phyloP scores from a whole-genome alignment of 2,113 vertebrate genomes.

The Octodon degus region DNA sequence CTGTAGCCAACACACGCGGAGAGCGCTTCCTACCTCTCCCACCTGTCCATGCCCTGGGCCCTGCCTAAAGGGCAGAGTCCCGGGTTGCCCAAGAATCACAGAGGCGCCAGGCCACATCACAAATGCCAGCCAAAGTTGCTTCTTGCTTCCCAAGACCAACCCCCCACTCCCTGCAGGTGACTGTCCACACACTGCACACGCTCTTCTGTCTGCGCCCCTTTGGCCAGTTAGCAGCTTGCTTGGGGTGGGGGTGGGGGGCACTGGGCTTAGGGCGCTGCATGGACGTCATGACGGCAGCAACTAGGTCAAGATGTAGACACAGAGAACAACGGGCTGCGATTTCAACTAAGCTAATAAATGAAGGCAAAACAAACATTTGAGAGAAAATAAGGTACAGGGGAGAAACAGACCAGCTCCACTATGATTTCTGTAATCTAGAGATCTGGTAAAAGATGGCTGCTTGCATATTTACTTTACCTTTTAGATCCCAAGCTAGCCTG shows the following conservation, averaged over 20 bases:
- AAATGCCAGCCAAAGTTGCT: neutral
- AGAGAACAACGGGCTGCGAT: neutral
- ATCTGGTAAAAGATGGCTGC: slow-evolving; percentile 7
- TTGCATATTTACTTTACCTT: slow-evolving; percentile 85
- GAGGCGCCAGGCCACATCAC: neutral
- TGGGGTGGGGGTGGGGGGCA: neutral
- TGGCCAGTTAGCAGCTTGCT: neutral
- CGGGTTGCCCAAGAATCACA: neutral
- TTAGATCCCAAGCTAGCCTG: slow-evolving; percentile 70
- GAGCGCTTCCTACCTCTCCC: neutral
- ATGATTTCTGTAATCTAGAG: slow-evolving; percentile 37
- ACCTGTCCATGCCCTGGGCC: neutral
- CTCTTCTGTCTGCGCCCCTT: neutral
- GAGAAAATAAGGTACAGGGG: neutral
- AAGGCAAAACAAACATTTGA: slow-evolving; percentile 27
- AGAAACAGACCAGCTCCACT: neutral
- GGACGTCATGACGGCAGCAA: neutral
- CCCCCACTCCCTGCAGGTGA: too few species aligned
- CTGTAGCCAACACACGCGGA: neutral
- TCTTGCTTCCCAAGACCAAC: neutral
- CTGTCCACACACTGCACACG: neutral
- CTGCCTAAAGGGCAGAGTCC: neutral
- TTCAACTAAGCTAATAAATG: slow-evolving; percentile 38
- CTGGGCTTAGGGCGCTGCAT: neutral
- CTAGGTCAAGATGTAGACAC: too few species aligned